A percentile compares a stretch with the other conserved stretches of the same genome.
Evolutionary conservation across 1,140 invertebrate genomes (phyloP).

Genomic region (Drosophila biarmipes): DNA sequence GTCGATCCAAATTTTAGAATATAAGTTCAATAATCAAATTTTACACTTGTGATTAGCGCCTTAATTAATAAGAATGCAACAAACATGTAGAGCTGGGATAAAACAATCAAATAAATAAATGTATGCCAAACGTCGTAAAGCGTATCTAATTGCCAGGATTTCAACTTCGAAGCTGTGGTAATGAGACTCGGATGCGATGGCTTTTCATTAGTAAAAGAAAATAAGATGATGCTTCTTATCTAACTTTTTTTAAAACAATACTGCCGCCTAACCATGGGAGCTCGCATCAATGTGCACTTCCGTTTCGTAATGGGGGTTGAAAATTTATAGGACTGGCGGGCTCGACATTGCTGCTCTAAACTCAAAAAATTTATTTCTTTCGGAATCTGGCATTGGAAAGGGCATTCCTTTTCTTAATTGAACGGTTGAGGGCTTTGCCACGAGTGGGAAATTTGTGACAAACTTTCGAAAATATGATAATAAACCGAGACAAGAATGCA

Average conservation of each 20-base stretch:
- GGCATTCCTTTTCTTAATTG: neutral
- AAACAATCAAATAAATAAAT: too few species aligned
- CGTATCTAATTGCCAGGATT: slow-evolving; percentile 1
- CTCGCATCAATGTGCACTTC: neutral
- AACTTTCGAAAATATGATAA: slow-evolving; percentile 11
- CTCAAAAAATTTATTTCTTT: neutral
- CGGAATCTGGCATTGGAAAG: neutral
- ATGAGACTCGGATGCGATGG: too few species aligned
- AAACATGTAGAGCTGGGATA: too few species aligned
- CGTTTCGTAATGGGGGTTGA: neutral
- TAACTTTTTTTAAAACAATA: too few species aligned
- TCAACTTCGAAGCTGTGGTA: neutral
- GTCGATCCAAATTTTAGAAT: too few species aligned
- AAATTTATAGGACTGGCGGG: neutral
- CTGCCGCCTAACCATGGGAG: neutral
- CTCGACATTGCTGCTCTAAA: neutral
- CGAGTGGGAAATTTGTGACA: neutral
- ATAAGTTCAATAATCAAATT: too few species aligned
- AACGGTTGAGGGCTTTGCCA: slow-evolving; percentile 2
- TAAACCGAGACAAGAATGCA: slow-evolving; percentile 9
- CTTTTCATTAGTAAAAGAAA: too few species aligned
- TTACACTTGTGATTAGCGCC: too few species aligned
- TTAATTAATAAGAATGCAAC: too few species aligned
- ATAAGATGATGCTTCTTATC: too few species aligned
- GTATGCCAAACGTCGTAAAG: neutral